Conservation (phyloP, 2,888 invertebrate species). For the Pheosia tremula region DNA sequence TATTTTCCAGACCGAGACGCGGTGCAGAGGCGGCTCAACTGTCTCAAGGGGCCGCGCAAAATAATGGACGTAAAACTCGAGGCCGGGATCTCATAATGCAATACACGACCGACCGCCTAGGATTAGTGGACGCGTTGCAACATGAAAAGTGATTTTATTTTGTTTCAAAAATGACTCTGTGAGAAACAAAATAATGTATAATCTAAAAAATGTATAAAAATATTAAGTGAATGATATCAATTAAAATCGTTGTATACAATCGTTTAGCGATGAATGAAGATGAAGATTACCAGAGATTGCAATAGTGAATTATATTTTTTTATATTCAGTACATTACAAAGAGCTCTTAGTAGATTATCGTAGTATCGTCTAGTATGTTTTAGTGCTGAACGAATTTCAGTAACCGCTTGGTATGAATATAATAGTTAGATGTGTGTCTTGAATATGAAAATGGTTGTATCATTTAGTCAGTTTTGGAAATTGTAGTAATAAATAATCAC, state of each 20-base stretch:
- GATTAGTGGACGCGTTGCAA: conserved; percentile 66
- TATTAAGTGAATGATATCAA: conserved; percentile 72
- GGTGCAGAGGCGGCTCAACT: conserved; percentile 94
- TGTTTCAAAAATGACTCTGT: conserved; percentile 71
- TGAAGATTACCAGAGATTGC: conserved; percentile 75
- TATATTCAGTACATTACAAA: conserved; percentile 67
- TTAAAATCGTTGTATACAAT: conserved; percentile 64
- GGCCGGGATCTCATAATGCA: conserved; percentile 82
- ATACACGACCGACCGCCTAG: conserved; percentile 54
- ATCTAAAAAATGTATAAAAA: conserved; percentile 70
- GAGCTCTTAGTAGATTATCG: conserved; percentile 48
- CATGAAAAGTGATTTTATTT: conserved; percentile 83
- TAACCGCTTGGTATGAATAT: conserved; percentile 61
- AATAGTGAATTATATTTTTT: conserved; percentile 81
- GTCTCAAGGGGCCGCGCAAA: conserved; percentile 78
- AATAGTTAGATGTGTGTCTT: conserved; percentile 68
- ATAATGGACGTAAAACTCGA: conserved; percentile 80
- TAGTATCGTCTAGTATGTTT: conserved; percentile 55
- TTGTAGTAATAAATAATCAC: conserved; percentile 60
- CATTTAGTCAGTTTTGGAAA: conserved; percentile 59
- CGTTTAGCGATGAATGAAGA: conserved; percentile 65
- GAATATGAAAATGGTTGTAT: conserved; percentile 67
- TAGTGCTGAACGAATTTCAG: conserved; percentile 55
- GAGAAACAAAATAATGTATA: conserved; percentile 57
- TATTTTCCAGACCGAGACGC: conserved; percentile 94